Evolutionary conservation across 1,140 invertebrate species (phyloP), one percentile per base, ranked within the genome.

Genomic region (Drosophila oshimai): DNA sequence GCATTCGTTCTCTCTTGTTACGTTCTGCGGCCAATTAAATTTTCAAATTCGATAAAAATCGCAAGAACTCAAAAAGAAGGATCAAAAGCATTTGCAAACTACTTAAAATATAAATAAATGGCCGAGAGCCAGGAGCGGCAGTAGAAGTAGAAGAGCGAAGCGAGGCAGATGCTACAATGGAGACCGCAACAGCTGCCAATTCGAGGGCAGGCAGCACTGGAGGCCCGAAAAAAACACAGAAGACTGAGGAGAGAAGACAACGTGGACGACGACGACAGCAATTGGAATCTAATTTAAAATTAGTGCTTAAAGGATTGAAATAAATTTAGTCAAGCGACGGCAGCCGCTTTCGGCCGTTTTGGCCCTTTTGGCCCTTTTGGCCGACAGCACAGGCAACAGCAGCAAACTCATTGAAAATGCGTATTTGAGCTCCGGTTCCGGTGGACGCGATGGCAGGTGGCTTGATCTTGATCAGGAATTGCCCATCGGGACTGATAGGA

Each of bases 281-380:
- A 86, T 86, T 86, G 76, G 81, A 86, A 86, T 86, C 83, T 86
- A 86, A 86, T 86, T 86, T 86, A 86, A 86, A 86, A 87, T 86
- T 87, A 87, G 81, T 88, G 81, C 68, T 87, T 74, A 87, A 87
- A 77, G 81, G 81, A 81, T 88, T 86, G 81, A 81, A 86, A 86
- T 87, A 86, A 86, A 87, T 81, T 87, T 87, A 65, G 72, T 61
- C 81, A 73, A 80, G 69, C 58, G 69, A 72, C 58, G 71, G 69
- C 71, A 73, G 69, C 50, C 49, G 71, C 33, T 55, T 24, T 47
- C 39, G 60, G 33, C 36, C 54, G 44, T 61, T 34, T 18, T 12
- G 34, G 41, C 31, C 45, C 28, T 64, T 46, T 57, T 58, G 36
- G 64, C 53, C 39, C 28, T 64, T 46, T 57, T 58, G 36, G 64